phyloP scores from a whole-genome alignment of 2,888 invertebrate species.

The Ophion slaviceki region DNA sequence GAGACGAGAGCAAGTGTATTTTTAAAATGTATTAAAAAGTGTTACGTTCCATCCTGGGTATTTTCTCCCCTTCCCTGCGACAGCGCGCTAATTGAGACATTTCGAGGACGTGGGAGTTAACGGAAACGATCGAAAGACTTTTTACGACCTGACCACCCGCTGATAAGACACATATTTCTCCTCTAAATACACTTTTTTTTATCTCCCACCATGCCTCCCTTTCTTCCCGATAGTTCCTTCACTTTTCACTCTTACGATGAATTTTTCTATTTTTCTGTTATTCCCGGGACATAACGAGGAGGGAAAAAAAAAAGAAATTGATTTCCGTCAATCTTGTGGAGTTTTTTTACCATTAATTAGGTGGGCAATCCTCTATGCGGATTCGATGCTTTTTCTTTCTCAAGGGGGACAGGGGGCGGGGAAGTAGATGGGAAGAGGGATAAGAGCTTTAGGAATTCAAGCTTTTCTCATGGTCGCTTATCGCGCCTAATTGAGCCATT shows the following conservation, averaged over 20 bases:
- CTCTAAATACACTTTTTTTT: slow-evolving; percentile 3
- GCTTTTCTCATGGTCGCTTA: slow-evolving; percentile 16
- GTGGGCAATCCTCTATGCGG: background rate
- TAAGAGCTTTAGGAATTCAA: slow-evolving; percentile 1
- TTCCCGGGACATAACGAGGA: background rate
- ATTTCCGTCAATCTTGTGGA: background rate
- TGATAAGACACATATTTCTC: slow-evolving; percentile 28
- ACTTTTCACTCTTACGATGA: background rate
- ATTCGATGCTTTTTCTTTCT: background rate
- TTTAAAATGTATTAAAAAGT: slow-evolving; percentile 20
- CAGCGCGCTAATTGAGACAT: slow-evolving; percentile 50
- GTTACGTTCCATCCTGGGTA: background rate
- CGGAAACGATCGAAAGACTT: slow-evolving; percentile 41
- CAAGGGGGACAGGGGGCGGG: background rate
- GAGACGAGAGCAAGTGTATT: background rate
- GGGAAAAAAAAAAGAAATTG: background rate
- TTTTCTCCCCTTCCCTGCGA: background rate
- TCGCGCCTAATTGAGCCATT: slow-evolving; percentile 59
- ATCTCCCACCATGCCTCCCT: background rate
- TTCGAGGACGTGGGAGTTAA: slow-evolving; percentile 43
- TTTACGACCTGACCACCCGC: slow-evolving; percentile 34
- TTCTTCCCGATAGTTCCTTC: background rate
- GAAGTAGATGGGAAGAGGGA: background rate
- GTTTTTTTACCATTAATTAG: background rate
- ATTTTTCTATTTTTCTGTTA: background rate